Base-by-base conservation (phyloP, 2,113 vertebrate genomes). In the Sturnus vulgaris region DNA sequence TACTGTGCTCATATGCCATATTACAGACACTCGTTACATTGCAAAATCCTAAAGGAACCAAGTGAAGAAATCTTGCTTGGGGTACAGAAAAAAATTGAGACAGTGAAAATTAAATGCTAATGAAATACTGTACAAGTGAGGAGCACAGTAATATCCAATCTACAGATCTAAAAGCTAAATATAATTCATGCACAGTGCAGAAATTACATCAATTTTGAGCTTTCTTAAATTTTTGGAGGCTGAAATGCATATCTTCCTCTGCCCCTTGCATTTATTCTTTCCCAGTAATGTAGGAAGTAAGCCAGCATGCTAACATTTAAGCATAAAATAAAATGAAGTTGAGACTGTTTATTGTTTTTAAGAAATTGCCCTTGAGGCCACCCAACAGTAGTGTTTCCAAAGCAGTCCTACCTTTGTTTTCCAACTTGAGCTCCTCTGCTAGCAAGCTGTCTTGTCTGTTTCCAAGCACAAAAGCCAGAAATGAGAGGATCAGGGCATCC, bases 391-490 rank as follows among this genome's bases (percentile, higher is more conserved):
- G 81, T 56, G 94, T 93, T 92, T 88, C 85, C 50, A 75, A 91
- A 95, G 92, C 42, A 86, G 71, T 91, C 98, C 97, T 98, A 99
- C 99, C 99, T 98, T 99, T 99, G 98, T 98, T 99, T 98, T 99
- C 99, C 95, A 99, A 98, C 98, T 99, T 98, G 94, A 99, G 98
- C 94, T 99, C 99, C 72, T 99, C 99, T 53, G 99, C 98, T 99
- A 99, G 99, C 95, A 99, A 98, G 87, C 99, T 98, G 90, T 99
- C 99, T 98, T 99, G 99, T 89, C 99, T 98, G 98, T 99, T 99
- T 86, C 99, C 99, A 97, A 99, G 98, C 94, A 99, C 99, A 47
- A 99, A 99, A 42, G 99, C 99, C 97, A 99, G 98, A 97, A 99
- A 99, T 7, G 99, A 99, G 92, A 99, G 99, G 98, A 99, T 99